A percentile compares a stretch with the other conserved stretches of the same genome.
phyloP scores from a whole-genome alignment of 2,113 vertebrate species.

The Lepisosteus osseus region DNA sequence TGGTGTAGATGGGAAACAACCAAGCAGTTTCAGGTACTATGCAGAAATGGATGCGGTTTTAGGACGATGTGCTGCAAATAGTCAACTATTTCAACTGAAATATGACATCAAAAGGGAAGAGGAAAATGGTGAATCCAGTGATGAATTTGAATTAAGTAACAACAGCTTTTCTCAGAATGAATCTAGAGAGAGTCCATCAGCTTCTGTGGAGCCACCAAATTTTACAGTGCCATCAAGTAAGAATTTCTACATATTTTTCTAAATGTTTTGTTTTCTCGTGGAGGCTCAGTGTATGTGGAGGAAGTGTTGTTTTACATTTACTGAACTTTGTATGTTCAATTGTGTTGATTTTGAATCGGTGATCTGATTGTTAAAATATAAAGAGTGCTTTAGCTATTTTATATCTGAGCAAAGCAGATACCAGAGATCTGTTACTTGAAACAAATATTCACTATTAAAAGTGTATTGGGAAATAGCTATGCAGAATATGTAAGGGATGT shows the following conservation, averaged over 20 bases:
- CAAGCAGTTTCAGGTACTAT: constrained; percentile 48
- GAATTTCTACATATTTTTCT: constrained; percentile 9
- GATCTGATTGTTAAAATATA: too few relatives aligned
- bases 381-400: too few relatives aligned
- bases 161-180: constrained; percentile 1
- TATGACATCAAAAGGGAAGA: constrained; percentile 44
- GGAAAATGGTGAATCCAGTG: constrained; percentile 33
- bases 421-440: too few relatives aligned
- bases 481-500: too few relatives aligned
- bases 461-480: too few relatives aligned
- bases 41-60: constrained; percentile 49
- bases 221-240: constrained; percentile 20
- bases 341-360: too few relatives aligned
- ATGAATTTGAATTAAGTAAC: constrained; percentile 35
- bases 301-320: too few relatives aligned
- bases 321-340: too few relatives aligned
- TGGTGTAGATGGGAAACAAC: constrained; percentile 34
- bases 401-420: too few relatives aligned
- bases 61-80: constrained; percentile 14
- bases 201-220: constrained; percentile 10
- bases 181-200: neutral
- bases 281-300: too few relatives aligned
- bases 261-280: too few relatives aligned
- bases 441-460: too few relatives aligned
- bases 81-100: constrained; percentile 2